Evolutionary conservation across 2,888 invertebrate genomes (phyloP).

Genomic region (Agonopterix alstromeriana): DNA sequence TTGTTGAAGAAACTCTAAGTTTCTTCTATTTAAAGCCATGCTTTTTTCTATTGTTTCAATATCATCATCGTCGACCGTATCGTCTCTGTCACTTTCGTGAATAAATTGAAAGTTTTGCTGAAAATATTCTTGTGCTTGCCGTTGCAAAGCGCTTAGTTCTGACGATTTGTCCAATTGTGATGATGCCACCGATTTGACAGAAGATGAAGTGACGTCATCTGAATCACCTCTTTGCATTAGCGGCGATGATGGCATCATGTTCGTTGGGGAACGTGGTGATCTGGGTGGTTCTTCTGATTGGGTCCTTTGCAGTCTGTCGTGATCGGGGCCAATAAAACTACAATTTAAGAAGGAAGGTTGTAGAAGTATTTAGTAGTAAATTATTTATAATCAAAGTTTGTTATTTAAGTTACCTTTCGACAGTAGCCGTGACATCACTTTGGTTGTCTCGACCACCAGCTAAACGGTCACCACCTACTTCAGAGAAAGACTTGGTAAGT

Average conservation of each 20-base stretch:
- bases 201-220: conserved; percentile 61
- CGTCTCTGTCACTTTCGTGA: conserved; percentile 71
- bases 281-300: conserved; percentile 90
- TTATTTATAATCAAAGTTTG: not conserved
- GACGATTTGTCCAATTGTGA: conserved; percentile 64
- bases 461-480: conserved; percentile 75
- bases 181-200: conserved; percentile 58
- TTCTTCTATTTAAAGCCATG: conserved; percentile 69
- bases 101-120: conserved; percentile 74
- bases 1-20: conserved; percentile 70
- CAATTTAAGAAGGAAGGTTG: conserved; percentile 9
- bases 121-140: conserved; percentile 69
- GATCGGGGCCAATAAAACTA: conserved; percentile 72
- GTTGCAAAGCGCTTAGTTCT: conserved; percentile 56
- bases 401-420: conserved; percentile 47
- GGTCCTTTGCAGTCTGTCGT: conserved; percentile 87
- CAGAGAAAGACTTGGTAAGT: conserved; percentile 89
- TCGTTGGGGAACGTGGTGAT: conserved; percentile 81
- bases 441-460: conserved; percentile 43
- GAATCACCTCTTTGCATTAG: conserved; percentile 57
- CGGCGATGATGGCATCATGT: conserved; percentile 64
- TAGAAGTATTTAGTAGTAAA: not conserved
- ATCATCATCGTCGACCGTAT: conserved; percentile 66
- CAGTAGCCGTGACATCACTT: conserved; percentile 41
- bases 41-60: conserved; percentile 72